phyloP scores from a whole-genome alignment of 2,797 vertebrate genomes.

The Mastacembelus armatus region DNA sequence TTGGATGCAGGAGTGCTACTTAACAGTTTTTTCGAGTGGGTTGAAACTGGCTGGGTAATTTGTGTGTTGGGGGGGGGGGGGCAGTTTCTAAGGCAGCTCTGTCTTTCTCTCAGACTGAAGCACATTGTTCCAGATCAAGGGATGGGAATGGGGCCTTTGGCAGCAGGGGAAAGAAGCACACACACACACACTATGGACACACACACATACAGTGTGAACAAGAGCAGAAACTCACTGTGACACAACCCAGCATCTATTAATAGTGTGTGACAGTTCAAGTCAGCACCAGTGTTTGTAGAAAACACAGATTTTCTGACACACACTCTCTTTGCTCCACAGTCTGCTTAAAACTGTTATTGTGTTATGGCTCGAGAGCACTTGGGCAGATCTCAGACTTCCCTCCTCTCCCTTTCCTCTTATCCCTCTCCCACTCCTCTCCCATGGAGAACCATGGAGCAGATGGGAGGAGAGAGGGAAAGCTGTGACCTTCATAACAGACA shows the following conservation, averaged over 20 bases:
- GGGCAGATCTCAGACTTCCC: background rate
- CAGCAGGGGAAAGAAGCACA: slow-evolving; percentile 50
- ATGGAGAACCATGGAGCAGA: background rate
- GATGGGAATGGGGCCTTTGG: slow-evolving; percentile 92
- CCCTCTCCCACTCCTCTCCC: background rate
- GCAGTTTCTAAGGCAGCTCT: slow-evolving; percentile 88
- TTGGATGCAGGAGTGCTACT: slow-evolving; percentile 33
- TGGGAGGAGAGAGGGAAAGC: background rate
- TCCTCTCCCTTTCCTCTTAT: background rate
- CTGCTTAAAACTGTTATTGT: slow-evolving; percentile 28
- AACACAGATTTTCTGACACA: slow-evolving; percentile 39
- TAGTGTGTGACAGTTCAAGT: slow-evolving; percentile 82
- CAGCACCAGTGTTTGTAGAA: slow-evolving; percentile 26
- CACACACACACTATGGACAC: slow-evolving; percentile 39
- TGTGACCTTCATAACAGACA: background rate
- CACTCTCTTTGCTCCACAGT: background rate
- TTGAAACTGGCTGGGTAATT: slow-evolving; percentile 12
- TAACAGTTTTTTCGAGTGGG: slow-evolving; percentile 25
- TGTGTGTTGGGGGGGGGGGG: slow-evolving; percentile 66
- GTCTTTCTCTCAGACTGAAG: slow-evolving; percentile 85
- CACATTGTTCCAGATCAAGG: slow-evolving; percentile 91
- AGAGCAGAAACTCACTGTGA: slow-evolving; percentile 87
- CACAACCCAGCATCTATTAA: slow-evolving; percentile 90
- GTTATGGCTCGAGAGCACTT: slow-evolving; percentile 18
- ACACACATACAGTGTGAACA: slow-evolving; percentile 44